phyloP scores from a whole-genome alignment of 2,113 vertebrate species.

The Erythrocebus patas region DNA sequence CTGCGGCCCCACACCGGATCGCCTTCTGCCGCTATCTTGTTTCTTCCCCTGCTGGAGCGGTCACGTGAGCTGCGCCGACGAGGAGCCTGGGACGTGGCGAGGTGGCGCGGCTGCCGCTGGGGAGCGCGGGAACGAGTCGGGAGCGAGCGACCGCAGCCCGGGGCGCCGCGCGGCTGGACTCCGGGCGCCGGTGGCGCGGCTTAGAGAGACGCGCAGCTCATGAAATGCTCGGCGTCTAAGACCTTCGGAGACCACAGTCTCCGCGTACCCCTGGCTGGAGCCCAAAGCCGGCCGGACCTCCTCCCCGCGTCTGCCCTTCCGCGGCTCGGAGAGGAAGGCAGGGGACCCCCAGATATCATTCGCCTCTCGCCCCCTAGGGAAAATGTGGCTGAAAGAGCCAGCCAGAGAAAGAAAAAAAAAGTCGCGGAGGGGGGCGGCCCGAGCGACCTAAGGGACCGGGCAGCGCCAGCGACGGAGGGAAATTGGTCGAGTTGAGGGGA shows the following conservation, averaged over 20 bases:
- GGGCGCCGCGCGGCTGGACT: no score
- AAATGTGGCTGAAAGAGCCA: neutral
- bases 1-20: constrained; percentile 92
- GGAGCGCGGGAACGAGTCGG: constrained; percentile 75
- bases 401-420: no score
- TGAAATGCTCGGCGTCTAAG: rapidly evolving
- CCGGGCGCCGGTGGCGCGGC: rapidly evolving
- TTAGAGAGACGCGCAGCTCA: neutral
- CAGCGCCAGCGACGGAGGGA: neutral
- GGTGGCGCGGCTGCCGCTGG: no score
- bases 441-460: neutral
- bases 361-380: neutral
- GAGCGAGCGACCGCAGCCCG: no score
- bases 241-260: neutral
- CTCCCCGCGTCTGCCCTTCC: neutral
- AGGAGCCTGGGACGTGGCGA: constrained; percentile 62
- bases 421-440: neutral
- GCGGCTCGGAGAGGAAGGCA: neutral
- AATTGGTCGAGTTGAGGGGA: no score
- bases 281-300: neutral
- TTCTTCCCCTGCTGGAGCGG: no score
- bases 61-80: constrained; percentile 88
- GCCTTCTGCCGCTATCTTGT: constrained; percentile 94
- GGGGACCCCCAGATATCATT: neutral
- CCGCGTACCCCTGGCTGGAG: no score